Evolutionary conservation across 2,113 vertebrate species (phyloP).

Genomic region (Phrynosoma platyrhinos): DNA sequence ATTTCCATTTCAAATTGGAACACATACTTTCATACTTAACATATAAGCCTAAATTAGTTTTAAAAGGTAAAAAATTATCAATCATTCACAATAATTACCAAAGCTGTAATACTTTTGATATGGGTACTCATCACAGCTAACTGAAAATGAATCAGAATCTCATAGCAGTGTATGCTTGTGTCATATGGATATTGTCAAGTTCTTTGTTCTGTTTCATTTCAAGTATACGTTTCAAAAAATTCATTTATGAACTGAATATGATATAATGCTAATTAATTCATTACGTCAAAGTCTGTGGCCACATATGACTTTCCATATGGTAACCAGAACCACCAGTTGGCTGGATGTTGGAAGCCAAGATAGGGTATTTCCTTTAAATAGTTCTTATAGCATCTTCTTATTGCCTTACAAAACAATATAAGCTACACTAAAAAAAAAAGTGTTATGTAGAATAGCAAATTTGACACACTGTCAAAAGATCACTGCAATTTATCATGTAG

Average conservation of each 20-base stretch:
- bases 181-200: neutral
- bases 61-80: constrained; percentile 18
- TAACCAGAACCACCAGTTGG: neutral
- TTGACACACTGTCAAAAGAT: neutral
- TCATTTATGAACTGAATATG: neutral
- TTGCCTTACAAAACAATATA: neutral
- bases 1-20: constrained; percentile 9
- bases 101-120: neutral
- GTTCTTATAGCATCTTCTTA: neutral
- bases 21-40: neutral
- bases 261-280: neutral
- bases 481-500: neutral
- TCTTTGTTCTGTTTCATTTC: neutral
- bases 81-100: neutral
- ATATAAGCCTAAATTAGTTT: constrained; percentile 16
- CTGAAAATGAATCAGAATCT: neutral
- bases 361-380: neutral
- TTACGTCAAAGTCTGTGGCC: neutral
- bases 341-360: neutral
- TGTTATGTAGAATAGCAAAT: neutral
- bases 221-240: neutral
- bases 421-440: too few relatives aligned
- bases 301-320: neutral
- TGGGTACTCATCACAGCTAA: neutral
- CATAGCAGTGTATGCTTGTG: neutral